Percentiles rank a stretch among this genome's conserved stretches.
These are phyloP conservation scores for Nycticorax nycticorax DNA, from an alignment of 2,113 vertebrate genomes.

Conservation along the genomic window DNA sequence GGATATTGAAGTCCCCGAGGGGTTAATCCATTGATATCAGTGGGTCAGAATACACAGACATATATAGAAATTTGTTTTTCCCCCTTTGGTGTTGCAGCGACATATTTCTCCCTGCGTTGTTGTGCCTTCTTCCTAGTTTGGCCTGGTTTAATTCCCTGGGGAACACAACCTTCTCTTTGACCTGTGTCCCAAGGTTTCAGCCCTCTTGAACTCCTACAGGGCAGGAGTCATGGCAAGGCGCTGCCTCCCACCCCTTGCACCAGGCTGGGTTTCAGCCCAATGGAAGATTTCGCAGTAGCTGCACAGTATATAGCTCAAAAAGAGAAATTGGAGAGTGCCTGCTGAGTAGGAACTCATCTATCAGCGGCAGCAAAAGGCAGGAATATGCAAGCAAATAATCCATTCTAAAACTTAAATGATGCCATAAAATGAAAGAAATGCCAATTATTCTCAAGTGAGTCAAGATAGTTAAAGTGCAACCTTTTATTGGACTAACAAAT, in stretches of 20 bases:
- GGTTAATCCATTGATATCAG: slow-evolving; percentile 19
- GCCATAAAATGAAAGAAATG: slow-evolving; percentile 65
- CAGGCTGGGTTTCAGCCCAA: not conserved
- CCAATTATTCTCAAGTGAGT: slow-evolving; percentile 66
- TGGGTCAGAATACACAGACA: not conserved
- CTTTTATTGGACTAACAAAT: slow-evolving; percentile 67
- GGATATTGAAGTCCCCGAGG: not conserved
- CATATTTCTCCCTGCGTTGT: not conserved
- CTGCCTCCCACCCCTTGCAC: not conserved
- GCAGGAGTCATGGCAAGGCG: not conserved
- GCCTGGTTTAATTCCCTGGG: not conserved
- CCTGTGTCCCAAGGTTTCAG: not conserved
- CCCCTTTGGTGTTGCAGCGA: not conserved
- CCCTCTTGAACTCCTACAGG: not conserved
- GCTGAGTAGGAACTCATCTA: slow-evolving; percentile 44
- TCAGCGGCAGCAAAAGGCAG: slow-evolving; percentile 37
- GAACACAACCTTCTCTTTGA: not conserved
- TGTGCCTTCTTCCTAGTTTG: not conserved
- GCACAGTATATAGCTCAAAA: slow-evolving; percentile 31
- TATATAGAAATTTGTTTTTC: not conserved
- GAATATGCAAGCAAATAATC: slow-evolving; percentile 65
- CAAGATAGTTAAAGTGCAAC: slow-evolving; percentile 61
- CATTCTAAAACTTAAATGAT: slow-evolving; percentile 61
- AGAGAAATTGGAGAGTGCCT: slow-evolving; percentile 48
- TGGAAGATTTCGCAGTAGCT: not conserved